phyloP scores from a whole-genome alignment of 2,113 vertebrate genomes.

The Hiodon tergisus region DNA sequence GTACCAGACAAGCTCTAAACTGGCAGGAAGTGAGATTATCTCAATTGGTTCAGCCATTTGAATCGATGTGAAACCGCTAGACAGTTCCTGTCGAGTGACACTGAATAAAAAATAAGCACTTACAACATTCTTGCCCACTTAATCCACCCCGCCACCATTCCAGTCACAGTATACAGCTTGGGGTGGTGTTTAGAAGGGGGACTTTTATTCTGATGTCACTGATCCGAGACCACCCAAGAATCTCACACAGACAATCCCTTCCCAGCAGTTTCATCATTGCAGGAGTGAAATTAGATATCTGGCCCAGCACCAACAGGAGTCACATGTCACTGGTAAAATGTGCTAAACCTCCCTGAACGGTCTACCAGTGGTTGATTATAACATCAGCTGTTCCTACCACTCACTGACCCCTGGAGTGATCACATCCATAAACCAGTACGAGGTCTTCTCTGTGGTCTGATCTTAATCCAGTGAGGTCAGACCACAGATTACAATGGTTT shows the following conservation, averaged over 20 bases:
- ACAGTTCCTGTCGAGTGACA: no score
- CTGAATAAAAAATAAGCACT: no score
- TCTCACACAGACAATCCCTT: not conserved
- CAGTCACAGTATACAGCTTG: no score
- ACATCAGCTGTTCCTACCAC: not conserved
- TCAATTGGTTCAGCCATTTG: no score
- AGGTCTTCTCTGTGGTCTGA: not conserved
- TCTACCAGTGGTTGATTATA: not conserved
- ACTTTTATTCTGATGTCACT: not conserved
- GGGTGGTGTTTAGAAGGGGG: not conserved
- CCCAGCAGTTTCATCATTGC: not conserved
- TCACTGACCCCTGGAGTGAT: not conserved
- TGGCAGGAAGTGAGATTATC: no score
- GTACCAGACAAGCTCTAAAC: no score
- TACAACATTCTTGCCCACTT: no score
- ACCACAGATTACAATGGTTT: no score
- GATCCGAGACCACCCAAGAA: not conserved
- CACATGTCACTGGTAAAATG: not conserved
- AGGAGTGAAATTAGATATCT: not conserved
- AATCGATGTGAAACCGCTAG: no score
- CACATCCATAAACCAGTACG: not conserved
- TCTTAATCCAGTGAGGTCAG: no score
- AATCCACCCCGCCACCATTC: no score
- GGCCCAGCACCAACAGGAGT: not conserved
- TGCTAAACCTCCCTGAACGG: not conserved